Base-by-base conservation (phyloP, 2,797 vertebrate species). In the Gymnocypris eckloni region DNA sequence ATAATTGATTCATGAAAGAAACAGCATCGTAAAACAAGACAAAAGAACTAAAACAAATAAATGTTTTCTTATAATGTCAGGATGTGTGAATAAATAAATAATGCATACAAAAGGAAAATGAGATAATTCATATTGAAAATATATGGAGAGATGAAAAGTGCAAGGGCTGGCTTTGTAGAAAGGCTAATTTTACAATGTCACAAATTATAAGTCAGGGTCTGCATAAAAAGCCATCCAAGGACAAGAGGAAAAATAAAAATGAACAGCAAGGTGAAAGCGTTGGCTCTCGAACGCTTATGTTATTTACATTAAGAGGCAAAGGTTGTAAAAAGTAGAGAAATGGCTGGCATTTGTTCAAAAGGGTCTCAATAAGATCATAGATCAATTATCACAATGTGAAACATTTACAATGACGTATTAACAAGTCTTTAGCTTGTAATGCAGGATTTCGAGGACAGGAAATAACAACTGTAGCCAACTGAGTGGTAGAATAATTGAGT, bases 111-210 rank as follows among this genome's bases (percentile, higher is more conserved):
- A 64, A 56, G 39, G 22, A 76, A 72, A 52, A 61, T 56, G 28
- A 67, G 59, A 11, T 82, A 45, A 89, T 82, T 89, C 73, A 83
- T 88, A 84, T 82, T 84, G 15, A 72, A 72, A 70, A 87, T 88
- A 77, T 54, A 79, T 77, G 78, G 81, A 8, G 56, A 76, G 71
- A 76, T 86, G 87, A 82, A 85, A 89, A 86, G 48, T 54, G 37
- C 16, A 12, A 39, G 81, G 52, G n/a, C 52, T 33, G 66, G 79
- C 56, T 78, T 82, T 67, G n/a, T 25, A 84, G 76, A 69, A 84
- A 84, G 70, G 84, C 79, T 86, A 86, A 88, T 85, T 85, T 88
- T 85, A 81, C 77, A 75, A 41, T 73, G 37, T 84, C 71, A 84
- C 75, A 77, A 86, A 82, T 83, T 85, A 75, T 71, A 70, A 84